phyloP scores from a whole-genome alignment of 2,888 invertebrate species.

The Caenorhabditis doughertyi region DNA sequence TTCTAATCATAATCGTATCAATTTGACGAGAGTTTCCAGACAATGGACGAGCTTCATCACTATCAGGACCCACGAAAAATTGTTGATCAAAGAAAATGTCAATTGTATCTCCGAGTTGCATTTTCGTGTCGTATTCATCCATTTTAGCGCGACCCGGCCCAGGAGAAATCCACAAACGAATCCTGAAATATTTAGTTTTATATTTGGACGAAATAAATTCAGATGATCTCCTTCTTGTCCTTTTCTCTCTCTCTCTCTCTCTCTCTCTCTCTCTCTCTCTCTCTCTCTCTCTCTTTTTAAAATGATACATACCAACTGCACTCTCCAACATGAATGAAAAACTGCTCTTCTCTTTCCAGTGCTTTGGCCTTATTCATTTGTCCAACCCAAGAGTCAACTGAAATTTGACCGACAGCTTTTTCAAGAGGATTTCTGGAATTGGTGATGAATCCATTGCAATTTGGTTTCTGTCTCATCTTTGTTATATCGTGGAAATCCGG shows the following conservation, averaged over 20 bases:
- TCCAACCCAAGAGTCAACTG: conserved; percentile 17
- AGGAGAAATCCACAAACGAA: conserved; percentile 40
- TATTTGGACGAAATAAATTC: too few relatives aligned
- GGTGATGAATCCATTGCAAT: not conserved
- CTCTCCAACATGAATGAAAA: conserved; percentile 12
- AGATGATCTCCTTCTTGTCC: too few relatives aligned
- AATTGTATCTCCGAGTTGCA: conserved; percentile 7
- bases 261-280: too few relatives aligned
- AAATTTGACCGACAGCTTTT: conserved; percentile 1
- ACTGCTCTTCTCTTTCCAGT: not conserved
- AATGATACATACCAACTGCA: too few relatives aligned
- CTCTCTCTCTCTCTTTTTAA: too few relatives aligned
- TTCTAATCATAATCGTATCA: not conserved
- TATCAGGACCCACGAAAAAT: conserved; percentile 29
- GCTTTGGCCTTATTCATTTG: not conserved
- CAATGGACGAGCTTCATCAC: conserved; percentile 44
- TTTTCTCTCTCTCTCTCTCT: too few relatives aligned
- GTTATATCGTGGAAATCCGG: not conserved
- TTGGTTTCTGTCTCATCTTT: not conserved
- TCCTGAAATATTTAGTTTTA: too few relatives aligned
- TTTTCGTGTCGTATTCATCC: not conserved
- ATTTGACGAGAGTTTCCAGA: conserved; percentile 36
- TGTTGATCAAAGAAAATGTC: conserved; percentile 53
- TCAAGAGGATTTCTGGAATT: not conserved
- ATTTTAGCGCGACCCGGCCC: not conserved